These are phyloP conservation scores for Pogonomyrmex californicus DNA, from an alignment of 1,140 invertebrate genomes.

Conservation along the genomic window DNA sequence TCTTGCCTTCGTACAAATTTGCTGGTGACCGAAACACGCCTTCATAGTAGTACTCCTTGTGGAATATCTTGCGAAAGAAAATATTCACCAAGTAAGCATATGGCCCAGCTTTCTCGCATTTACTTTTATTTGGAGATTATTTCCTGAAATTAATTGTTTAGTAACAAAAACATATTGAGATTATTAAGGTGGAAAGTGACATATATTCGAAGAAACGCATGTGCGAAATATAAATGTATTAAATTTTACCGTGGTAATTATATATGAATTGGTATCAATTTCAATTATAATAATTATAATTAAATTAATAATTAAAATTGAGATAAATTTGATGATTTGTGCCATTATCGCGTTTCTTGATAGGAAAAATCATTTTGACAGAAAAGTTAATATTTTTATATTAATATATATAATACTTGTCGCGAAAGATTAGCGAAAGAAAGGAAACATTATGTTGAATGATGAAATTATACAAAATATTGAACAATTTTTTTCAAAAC, in stretches of 20 bases:
- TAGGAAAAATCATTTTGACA: not conserved
- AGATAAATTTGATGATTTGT: too few relatives aligned
- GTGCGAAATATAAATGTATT: too few relatives aligned
- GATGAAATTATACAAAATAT: not conserved
- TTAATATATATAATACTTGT: not conserved
- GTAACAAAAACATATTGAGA: not conserved
- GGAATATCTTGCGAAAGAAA: not conserved
- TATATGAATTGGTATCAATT: too few relatives aligned
- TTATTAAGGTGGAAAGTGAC: not conserved
- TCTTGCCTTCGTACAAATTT: slow-evolving; percentile 40
- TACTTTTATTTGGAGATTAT: slow-evolving; percentile 13
- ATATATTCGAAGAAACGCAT: not conserved
- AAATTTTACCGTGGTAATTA: too few relatives aligned
- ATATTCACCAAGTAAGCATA: not conserved
- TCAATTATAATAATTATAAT: too few relatives aligned
- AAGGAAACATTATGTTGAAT: not conserved
- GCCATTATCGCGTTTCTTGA: too few relatives aligned
- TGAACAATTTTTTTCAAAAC: not conserved
- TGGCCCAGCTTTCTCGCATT: not conserved
- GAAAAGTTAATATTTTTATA: not conserved
- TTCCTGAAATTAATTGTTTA: not conserved
- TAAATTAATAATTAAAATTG: too few relatives aligned
- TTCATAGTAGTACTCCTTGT: not conserved
- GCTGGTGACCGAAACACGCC: slow-evolving; percentile 10
- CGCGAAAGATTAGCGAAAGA: not conserved